Evolutionary conservation across 2,797 vertebrate species (phyloP).

Genomic region (Taenioides sp.): DNA sequence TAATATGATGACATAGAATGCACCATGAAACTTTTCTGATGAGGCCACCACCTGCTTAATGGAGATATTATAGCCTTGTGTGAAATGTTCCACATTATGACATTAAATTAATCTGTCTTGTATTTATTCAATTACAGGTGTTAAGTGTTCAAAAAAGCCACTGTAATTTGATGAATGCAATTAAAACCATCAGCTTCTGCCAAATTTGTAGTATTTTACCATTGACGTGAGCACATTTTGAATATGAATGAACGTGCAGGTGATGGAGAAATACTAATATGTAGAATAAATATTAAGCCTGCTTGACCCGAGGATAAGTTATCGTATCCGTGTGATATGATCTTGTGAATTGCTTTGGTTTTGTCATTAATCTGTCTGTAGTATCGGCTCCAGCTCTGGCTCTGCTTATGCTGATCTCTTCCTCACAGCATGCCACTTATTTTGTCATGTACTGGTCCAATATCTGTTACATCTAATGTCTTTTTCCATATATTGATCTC

Average conservation of each 20-base stretch:
- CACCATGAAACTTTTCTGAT: too few species aligned
- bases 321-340: conserved; percentile 24
- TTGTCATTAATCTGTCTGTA: conserved; percentile 45
- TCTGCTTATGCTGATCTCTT: conserved; percentile 36
- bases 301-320: conserved; percentile 36
- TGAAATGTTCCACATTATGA: too few species aligned
- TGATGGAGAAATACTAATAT: neutral
- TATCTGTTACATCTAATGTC: conserved; percentile 24
- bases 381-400: conserved; percentile 37
- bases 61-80: too few species aligned
- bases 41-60: too few species aligned
- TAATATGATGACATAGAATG: too few species aligned
- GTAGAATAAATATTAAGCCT: conserved; percentile 15
- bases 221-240: neutral
- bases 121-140: too few species aligned
- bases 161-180: too few species aligned
- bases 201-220: neutral
- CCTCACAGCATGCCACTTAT: conserved; percentile 12
- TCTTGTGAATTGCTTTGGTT: conserved; percentile 35
- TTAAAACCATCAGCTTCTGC: too few species aligned
- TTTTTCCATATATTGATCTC: conserved; percentile 32
- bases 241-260: neutral
- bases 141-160: too few species aligned
- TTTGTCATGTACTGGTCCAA: conserved; percentile 41
- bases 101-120: too few species aligned